phyloP scores from a whole-genome alignment of 2,113 vertebrate species.

The Brienomyrus brachyistius region DNA sequence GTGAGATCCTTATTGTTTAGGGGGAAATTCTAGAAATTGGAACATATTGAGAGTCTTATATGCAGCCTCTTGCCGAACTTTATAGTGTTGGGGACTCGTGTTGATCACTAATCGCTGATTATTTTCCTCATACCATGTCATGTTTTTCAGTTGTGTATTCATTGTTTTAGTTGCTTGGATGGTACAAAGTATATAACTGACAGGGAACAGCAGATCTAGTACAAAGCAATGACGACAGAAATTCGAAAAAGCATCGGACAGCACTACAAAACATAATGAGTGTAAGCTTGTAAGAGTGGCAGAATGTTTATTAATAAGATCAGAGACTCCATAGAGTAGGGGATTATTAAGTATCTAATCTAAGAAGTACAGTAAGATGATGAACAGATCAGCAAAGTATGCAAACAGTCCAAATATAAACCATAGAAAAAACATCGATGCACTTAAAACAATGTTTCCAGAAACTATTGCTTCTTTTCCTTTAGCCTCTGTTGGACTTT shows the following conservation, averaged over 20 bases:
- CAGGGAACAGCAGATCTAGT: background rate
- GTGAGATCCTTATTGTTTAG: background rate
- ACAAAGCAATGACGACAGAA: background rate
- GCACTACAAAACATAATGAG: background rate
- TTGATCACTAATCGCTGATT: background rate
- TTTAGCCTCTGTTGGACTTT: slow-evolving; percentile 58
- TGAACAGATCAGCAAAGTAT: background rate
- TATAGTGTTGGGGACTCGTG: background rate
- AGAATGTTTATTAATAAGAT: background rate
- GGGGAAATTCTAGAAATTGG: background rate
- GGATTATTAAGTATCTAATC: background rate
- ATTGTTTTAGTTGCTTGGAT: background rate
- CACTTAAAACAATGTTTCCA: background rate
- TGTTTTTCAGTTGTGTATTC: background rate
- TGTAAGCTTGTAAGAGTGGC: background rate
- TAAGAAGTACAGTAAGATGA: background rate
- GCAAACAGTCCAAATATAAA: background rate
- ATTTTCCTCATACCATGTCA: background rate
- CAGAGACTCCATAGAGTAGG: background rate
- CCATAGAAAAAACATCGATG: background rate
- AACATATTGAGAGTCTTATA: background rate
- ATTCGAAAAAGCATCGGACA: background rate
- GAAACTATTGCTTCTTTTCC: slow-evolving; percentile 43
- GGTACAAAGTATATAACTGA: background rate
- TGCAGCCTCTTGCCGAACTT: background rate